Evolutionary conservation across 2,888 invertebrate species (phyloP), one percentile per base, ranked within the genome.

Genomic region (Lamellibrachia columna): DNA sequence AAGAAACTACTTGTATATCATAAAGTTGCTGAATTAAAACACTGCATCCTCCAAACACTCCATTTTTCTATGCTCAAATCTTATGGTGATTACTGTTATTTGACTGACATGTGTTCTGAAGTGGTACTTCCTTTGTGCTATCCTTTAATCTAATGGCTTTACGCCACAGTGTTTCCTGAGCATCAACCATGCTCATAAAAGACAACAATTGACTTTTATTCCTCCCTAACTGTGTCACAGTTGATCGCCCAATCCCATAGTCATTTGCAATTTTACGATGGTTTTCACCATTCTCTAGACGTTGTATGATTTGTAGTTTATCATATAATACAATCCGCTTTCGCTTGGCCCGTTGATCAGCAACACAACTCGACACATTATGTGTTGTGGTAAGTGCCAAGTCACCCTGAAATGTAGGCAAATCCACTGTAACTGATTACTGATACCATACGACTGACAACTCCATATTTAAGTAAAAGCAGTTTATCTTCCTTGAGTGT

Each of bases 231-330:
- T 75, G 75, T 75, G 75, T 75, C 15, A 75, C 75, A 75, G 75
- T 75, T 75, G 75, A 75, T 75, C 75, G 75, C 75, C 75, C 75
- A 75, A 75, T 75, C 75, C 75, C 75, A 75, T 75, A 75, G 75
- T 75, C 75, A 75, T 75, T 75, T 75, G 75, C 75, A 75, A 75
- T 75, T 75, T n/a, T 75, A 6, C n/a, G 75, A n/a, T 75, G 75
- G 75, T 75, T 75, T 75, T 75, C 75, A 75, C 75, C 75, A 75
- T 75, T 75, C 75, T 75, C 75, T n/a, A 75, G 75, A 75, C 75
- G 75, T 75, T 75, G 75, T 75, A 75, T 75, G 75, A 75, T 75
- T 75, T 75, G 75, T 75, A 75, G 75, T 75, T 75, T 75, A 75
- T 75, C 75, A 75, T 75, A 75, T 75, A 75, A 75, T 75, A 75